phyloP scores from a whole-genome alignment of 2,888 invertebrate species.

The Spodoptera picta region DNA sequence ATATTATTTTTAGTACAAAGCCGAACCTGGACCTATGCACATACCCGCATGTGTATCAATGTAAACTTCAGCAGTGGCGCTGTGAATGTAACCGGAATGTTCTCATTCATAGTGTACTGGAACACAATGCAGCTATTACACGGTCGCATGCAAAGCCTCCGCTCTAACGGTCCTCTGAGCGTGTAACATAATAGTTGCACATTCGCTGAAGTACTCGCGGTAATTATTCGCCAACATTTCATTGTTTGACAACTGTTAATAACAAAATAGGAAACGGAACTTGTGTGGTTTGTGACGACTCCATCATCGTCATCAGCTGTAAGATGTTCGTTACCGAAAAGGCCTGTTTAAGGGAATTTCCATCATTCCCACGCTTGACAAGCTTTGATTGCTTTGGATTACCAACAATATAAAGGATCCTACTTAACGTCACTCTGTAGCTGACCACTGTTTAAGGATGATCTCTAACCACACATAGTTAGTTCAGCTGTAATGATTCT shows the following conservation, averaged over 20 bases:
- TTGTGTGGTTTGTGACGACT: no score
- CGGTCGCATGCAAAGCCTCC: constrained; percentile 9
- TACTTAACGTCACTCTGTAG: no score
- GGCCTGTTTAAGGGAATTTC: no score
- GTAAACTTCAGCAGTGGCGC: neutral
- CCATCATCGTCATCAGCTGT: no score
- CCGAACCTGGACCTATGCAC: constrained; percentile 1
- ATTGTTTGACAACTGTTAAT: neutral
- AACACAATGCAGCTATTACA: constrained; percentile 16
- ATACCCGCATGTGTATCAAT: neutral
- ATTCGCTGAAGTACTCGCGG: constrained; percentile 5
- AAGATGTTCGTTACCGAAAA: no score
- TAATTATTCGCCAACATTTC: constrained; percentile 21
- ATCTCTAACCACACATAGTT: no score
- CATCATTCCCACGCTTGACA: no score
- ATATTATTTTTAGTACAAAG: neutral
- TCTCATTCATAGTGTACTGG: constrained; percentile 3
- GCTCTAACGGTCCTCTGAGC: constrained; percentile 8
- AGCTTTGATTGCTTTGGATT: no score
- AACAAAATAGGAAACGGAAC: neutral
- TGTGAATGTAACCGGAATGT: constrained; percentile 8
- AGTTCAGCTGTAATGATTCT: constrained; percentile 7
- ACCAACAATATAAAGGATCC: no score
- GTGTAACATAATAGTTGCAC: neutral
- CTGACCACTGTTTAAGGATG: no score